Evolutionary conservation across 2,888 invertebrate genomes (phyloP).

Genomic region (Athetis lepigone): DNA sequence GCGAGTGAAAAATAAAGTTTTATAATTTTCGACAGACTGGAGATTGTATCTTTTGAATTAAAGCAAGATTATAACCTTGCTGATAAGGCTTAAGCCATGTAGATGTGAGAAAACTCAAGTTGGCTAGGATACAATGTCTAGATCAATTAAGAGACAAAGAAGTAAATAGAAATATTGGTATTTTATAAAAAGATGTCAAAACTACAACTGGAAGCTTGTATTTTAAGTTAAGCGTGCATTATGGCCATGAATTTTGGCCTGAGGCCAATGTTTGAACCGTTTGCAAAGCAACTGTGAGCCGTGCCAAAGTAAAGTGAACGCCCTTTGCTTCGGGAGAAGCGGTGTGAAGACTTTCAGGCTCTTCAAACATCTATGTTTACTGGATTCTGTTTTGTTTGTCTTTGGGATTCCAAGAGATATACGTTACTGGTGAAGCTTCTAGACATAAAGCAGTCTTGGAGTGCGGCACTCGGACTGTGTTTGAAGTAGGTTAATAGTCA

Average conservation of each 20-base stretch:
- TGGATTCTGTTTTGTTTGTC: constrained; percentile 53
- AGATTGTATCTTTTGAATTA: constrained; percentile 51
- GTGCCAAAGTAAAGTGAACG: constrained; percentile 78
- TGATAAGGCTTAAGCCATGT: not conserved
- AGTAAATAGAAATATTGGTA: constrained; percentile 19
- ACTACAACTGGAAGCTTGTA: constrained; percentile 64
- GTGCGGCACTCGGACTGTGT: constrained; percentile 18
- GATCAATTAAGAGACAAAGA: not conserved
- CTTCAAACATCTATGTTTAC: constrained; percentile 65
- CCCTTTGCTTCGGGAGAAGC: constrained; percentile 74
- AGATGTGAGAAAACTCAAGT: constrained; percentile 1
- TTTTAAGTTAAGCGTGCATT: constrained; percentile 72
- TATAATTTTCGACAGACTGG: constrained; percentile 23
- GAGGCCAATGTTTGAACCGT: constrained; percentile 77
- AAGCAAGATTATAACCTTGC: constrained; percentile 36
- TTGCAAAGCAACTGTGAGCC: constrained; percentile 73
- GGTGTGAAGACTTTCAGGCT: constrained; percentile 73
- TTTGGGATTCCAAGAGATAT: constrained; percentile 18
- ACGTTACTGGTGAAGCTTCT: not conserved
- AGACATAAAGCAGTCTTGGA: not conserved
- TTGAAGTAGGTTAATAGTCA: constrained; percentile 43
- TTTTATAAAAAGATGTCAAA: constrained; percentile 59
- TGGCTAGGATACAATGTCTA: not conserved
- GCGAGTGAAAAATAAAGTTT: constrained; percentile 38
- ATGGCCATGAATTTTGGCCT: constrained; percentile 73